These are phyloP conservation scores for Sarotherodon lohbergeri DNA, from an alignment of 2,113 vertebrate genomes.

Conservation along the genomic window DNA sequence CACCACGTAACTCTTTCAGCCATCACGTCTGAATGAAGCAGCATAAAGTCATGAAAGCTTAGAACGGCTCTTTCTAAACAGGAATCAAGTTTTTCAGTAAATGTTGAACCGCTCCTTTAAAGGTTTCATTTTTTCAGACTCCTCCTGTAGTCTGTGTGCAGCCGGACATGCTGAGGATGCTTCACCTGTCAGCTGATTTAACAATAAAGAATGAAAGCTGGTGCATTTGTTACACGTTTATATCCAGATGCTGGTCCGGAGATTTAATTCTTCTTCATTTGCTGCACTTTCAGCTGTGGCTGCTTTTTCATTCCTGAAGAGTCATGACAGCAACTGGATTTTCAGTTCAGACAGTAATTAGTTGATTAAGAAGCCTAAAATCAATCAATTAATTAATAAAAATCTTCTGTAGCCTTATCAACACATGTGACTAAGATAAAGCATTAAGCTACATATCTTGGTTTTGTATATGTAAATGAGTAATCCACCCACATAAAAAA, in stretches of 20 bases:
- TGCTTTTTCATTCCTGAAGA: neutral
- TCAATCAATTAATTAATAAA: rapidly evolving
- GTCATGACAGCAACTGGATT: neutral
- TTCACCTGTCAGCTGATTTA: neutral
- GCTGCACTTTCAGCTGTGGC: neutral
- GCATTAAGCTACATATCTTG: neutral
- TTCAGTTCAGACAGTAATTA: rapidly evolving
- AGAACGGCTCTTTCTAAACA: neutral
- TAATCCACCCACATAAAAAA: neutral
- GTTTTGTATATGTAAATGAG: neutral
- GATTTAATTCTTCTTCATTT: rapidly evolving
- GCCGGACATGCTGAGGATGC: neutral
- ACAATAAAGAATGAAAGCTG: neutral
- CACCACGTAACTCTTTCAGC: neutral
- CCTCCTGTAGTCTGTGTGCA: neutral
- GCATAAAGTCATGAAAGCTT: no score
- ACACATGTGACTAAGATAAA: neutral
- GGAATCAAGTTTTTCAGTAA: neutral
- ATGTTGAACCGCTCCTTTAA: neutral
- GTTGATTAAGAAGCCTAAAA: rapidly evolving
- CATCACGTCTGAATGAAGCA: neutral
- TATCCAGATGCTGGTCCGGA: neutral
- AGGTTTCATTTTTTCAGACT: neutral
- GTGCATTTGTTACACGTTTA: neutral
- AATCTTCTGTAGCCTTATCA: neutral